These are phyloP conservation scores for Scolopax bukidnonensis DNA, from an alignment of 2,797 vertebrate species.

Conservation along the genomic window DNA sequence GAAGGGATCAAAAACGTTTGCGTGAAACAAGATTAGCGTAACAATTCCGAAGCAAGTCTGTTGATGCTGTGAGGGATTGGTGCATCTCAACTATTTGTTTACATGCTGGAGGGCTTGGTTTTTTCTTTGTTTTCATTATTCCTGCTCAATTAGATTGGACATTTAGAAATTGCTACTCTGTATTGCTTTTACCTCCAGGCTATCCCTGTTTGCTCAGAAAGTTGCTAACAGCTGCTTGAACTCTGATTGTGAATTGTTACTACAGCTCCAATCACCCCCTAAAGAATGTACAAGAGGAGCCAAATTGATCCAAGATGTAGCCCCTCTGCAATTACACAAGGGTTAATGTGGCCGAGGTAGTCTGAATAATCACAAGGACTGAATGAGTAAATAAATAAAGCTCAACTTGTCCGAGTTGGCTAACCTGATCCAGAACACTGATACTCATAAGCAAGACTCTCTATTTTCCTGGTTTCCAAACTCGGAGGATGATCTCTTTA, in stretches of 20 bases:
- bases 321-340: neutral
- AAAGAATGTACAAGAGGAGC: slow-evolving; percentile 26
- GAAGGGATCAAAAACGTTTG: neutral
- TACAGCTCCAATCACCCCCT: neutral
- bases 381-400: neutral
- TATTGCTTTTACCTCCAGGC: slow-evolving; percentile 51
- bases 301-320: neutral
- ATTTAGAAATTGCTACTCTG: slow-evolving; percentile 49
- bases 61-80: neutral
- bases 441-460: neutral
- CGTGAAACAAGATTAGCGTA: neutral
- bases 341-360: neutral
- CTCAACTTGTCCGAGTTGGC: neutral
- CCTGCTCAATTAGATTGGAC: slow-evolving; percentile 66
- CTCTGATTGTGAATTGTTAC: neutral
- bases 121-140: slow-evolving; percentile 43
- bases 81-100: slow-evolving; percentile 46
- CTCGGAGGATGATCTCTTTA: neutral
- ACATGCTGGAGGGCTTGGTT: slow-evolving; percentile 31
- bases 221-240: slow-evolving; percentile 28
- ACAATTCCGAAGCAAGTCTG: neutral
- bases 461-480: neutral
- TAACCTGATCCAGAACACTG: neutral
- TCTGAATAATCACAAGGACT: neutral
- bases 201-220: slow-evolving; percentile 2